A percentile compares a stretch with the other conserved stretches of the same genome.
These are phyloP conservation scores for Babylonia areolata DNA, from an alignment of 1,140 invertebrate genomes.

Conservation along the genomic window DNA sequence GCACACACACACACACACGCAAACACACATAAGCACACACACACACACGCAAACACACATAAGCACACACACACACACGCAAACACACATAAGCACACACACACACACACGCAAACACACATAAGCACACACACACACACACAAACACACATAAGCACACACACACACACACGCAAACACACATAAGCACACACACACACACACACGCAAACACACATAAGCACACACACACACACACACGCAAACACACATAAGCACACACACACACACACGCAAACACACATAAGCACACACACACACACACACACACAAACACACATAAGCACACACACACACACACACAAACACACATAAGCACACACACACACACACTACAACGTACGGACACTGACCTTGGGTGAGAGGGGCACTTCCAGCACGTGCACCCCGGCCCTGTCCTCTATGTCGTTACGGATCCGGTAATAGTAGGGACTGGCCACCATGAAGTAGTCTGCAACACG, in stretches of 20 bases:
- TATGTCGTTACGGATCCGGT: constrained; percentile 39
- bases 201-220: constrained; percentile 9
- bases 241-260: no score
- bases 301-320: not conserved
- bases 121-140: no score
- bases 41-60: no score
- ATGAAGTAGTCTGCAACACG: constrained; percentile 33
- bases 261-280: no score
- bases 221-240: not conserved
- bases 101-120: no score
- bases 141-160: no score
- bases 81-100: no score
- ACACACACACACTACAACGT: not conserved
- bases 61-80: no score
- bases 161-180: not conserved
- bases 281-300: no score
- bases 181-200: constrained; percentile 4
- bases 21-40: no score
- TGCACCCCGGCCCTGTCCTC: constrained; percentile 41
- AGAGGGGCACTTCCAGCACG: constrained; percentile 38
- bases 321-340: constrained; percentile 8
- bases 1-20: no score
- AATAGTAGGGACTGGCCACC: constrained; percentile 39
- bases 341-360: constrained; percentile 6
- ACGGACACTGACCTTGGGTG: constrained; percentile 22